A percentile compares a stretch with the other conserved stretches of the same genome.
Evolutionary conservation across 2,797 vertebrate species (phyloP).

Genomic region (Galagoides demidoff): DNA sequence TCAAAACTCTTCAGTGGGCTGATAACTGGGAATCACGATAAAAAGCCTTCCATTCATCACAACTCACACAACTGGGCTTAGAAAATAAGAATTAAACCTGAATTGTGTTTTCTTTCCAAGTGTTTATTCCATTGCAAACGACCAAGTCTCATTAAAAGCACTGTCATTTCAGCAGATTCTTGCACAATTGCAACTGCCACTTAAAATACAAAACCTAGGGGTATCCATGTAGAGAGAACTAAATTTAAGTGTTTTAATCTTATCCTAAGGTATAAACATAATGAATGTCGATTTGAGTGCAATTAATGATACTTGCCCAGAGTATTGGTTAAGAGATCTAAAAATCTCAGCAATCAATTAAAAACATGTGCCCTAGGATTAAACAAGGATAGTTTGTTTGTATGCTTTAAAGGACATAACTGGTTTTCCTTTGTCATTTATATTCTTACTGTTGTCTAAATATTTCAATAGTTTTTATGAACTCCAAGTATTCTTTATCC

Average conservation of each 20-base stretch:
- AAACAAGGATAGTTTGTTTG: not conserved
- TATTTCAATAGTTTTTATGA: not conserved
- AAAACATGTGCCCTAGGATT: not conserved
- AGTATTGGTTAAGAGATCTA: not conserved
- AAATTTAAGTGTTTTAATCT: not conserved
- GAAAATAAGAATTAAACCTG: not conserved
- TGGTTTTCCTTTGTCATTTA: not conserved
- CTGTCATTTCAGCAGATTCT: not conserved
- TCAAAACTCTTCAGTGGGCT: not conserved
- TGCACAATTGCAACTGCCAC: not conserved
- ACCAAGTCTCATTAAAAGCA: not conserved
- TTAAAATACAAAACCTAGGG: not conserved
- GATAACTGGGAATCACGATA: not conserved
- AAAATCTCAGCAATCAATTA: not conserved
- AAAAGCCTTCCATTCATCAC: not conserved
- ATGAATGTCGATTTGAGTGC: not conserved
- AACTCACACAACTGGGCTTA: not conserved
- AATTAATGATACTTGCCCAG: not conserved
- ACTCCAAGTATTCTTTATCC: not conserved
- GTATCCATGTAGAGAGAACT: not conserved
- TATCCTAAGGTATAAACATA: not conserved
- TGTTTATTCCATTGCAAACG: not conserved
- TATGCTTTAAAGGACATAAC: constrained; percentile 31
- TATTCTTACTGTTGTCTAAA: not conserved
- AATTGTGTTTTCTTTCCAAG: not conserved